Evolutionary conservation across 2,797 vertebrate genomes (phyloP), one percentile per base, ranked within the genome.

Genomic region (Argyrosomus regius): DNA sequence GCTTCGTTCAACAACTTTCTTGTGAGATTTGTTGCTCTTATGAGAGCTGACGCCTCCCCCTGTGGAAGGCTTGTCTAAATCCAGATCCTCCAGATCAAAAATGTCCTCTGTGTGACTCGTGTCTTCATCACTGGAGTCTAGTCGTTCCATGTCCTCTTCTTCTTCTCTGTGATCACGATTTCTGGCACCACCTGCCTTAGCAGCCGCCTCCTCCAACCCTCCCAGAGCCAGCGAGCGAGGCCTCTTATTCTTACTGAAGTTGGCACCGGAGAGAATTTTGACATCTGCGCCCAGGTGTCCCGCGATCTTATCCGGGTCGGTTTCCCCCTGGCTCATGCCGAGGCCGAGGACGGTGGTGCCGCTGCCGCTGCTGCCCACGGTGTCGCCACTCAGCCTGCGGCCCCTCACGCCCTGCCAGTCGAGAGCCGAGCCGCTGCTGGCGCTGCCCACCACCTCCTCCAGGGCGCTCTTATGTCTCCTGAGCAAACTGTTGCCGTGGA

Each of bases 31-130:
- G 39, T 24, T 58, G 35, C n/a, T 35, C 57, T 71, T 39, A 13
- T 31, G 57, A 5, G 48, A 52, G 39, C 20, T 31, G 46, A 35
- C 3, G 5, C 52, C 60, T 5, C 18, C 20, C 8, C 57, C 58
- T 17, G 58, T 10, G 26, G 63, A 3, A 3, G 85, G 81, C 14
- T 87, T 89, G 61, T 98, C 97, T 49, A 88, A 87, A 87, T 99
- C 97, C 87, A 99, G 89, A 81, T 99, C 98, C 90, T 99, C 98
- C 84, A 99, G 91, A 80, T 98, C 97, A 92, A 99, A 99, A 85
- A 99, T 98, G 75, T 95, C 96, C 3, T 97, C 97, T 17, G 95
- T 94, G 41, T 96, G 96, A 74, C 91, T 90, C 63, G 83, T 86
- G 3, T 98, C 97, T 57, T 98, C 98, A 65, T 98, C 97, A 48